phyloP scores from a whole-genome alignment of 2,888 invertebrate genomes.

The Macropis europaea region DNA sequence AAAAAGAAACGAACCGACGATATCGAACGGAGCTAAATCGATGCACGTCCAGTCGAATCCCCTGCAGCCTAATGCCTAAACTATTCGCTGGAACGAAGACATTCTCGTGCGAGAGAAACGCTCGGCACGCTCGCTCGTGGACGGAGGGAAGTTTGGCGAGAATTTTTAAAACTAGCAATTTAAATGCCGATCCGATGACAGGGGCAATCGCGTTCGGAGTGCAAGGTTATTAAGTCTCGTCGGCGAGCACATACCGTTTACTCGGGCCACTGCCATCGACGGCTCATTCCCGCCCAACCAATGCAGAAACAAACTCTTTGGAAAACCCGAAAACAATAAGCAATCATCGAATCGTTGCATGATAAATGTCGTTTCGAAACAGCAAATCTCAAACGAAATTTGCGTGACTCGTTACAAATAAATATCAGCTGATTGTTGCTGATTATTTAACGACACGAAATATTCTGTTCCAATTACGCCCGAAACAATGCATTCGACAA shows the following conservation, averaged over 20 bases:
- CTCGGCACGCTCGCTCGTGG: not conserved
- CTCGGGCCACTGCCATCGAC: conserved; percentile 53
- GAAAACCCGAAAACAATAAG: no score
- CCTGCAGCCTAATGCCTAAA: no score
- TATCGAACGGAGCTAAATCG: no score
- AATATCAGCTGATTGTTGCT: no score
- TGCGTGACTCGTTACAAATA: no score
- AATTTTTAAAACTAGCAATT: conserved; percentile 50
- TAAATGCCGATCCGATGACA: conserved; percentile 55
- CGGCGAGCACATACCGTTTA: conserved; percentile 42
- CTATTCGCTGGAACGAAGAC: no score
- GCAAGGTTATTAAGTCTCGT: conserved; percentile 58
- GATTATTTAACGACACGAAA: no score
- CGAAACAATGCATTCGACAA: no score
- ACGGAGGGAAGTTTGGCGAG: conserved; percentile 39
- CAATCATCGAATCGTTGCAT: conserved; percentile 37
- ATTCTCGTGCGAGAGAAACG: not conserved
- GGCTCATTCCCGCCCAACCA: conserved; percentile 47
- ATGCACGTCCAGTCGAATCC: no score
- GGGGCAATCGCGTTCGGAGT: conserved; percentile 48
- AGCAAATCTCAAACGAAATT: no score
- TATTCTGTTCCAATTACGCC: no score
- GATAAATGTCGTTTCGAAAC: no score
- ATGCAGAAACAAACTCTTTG: conserved; percentile 34
- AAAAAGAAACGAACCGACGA: not conserved